Percentiles rank a stretch among this genome's conserved stretches.
Evolutionary conservation across 2,888 invertebrate species (phyloP).

Genomic region (Acrocyrtus sp.): DNA sequence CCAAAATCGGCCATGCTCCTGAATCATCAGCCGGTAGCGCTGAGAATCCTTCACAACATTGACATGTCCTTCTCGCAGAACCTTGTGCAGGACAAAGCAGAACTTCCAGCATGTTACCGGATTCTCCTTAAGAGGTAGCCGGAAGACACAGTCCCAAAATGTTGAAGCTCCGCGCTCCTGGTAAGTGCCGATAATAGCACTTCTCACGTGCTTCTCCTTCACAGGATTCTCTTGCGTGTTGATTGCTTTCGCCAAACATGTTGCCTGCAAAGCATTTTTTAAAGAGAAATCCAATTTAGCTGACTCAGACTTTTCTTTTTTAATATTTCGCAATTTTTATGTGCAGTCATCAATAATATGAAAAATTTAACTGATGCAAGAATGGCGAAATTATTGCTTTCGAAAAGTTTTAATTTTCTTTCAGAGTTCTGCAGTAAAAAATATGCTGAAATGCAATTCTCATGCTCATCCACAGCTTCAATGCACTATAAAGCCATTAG

Average conservation of each 20-base stretch:
- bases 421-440: too few relatives aligned
- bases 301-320: too few relatives aligned
- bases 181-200: conserved; percentile 93
- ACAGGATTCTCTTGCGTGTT: conserved; percentile 92
- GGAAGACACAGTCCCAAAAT: conserved; percentile 83
- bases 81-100: conserved; percentile 95
- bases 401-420: too few relatives aligned
- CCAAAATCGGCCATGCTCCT: conserved; percentile 93
- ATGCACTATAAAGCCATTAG: too few relatives aligned
- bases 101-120: conserved; percentile 99
- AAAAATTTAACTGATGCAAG: too few relatives aligned
- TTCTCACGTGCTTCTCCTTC: conserved; percentile 98
- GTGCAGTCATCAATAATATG: too few relatives aligned
- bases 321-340: too few relatives aligned
- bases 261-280: conserved; percentile 76
- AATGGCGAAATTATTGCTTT: too few relatives aligned
- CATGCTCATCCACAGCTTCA: too few relatives aligned
- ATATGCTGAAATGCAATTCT: too few relatives aligned
- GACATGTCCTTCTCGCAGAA: conserved; percentile 93
- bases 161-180: conserved; percentile 90
- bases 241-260: conserved; percentile 93
- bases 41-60: conserved; percentile 87
- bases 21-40: conserved; percentile 80
- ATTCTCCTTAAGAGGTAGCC: conserved; percentile 88
- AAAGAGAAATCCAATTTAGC: too few relatives aligned